These are phyloP conservation scores for Alviniconcha marisindica DNA, from an alignment of 1,140 invertebrate species.

Conservation along the genomic window DNA sequence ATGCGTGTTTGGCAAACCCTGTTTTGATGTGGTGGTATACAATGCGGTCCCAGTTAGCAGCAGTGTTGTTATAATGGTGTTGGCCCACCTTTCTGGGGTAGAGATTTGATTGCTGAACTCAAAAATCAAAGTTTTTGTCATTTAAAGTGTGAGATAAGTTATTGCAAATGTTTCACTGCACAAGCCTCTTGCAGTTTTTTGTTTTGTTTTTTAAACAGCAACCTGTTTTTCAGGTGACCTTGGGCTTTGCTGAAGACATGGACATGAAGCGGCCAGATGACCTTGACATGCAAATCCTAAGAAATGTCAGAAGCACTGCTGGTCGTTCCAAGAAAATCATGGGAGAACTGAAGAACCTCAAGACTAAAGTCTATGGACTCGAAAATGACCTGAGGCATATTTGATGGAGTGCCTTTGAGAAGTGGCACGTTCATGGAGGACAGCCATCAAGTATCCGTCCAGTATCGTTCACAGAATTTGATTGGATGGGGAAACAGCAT, in stretches of 20 bases:
- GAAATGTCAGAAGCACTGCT: slow-evolving; percentile 73
- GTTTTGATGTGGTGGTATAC: no score
- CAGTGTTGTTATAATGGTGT: no score
- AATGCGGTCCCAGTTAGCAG: no score
- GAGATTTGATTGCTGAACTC: no score
- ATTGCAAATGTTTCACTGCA: no score
- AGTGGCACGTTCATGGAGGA: not conserved
- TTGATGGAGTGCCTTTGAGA: slow-evolving; percentile 44
- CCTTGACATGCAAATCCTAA: slow-evolving; percentile 73
- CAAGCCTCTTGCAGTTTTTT: no score
- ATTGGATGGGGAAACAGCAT: not conserved
- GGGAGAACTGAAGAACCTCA: slow-evolving; percentile 74
- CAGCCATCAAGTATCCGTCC: not conserved
- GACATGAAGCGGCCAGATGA: slow-evolving; percentile 72
- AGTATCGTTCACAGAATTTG: not conserved
- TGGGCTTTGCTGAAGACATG: slow-evolving; percentile 72
- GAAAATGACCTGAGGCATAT: slow-evolving; percentile 76
- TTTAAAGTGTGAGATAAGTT: no score
- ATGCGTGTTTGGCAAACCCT: no score
- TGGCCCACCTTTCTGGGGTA: no score
- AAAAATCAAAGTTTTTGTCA: no score
- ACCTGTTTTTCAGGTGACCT: slow-evolving; percentile 65
- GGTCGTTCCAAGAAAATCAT: slow-evolving; percentile 73
- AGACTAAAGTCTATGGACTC: slow-evolving; percentile 74
- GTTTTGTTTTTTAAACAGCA: no score